These are phyloP conservation scores for Rhipidura dahli DNA, from an alignment of 2,113 vertebrate species.

Conservation along the genomic window DNA sequence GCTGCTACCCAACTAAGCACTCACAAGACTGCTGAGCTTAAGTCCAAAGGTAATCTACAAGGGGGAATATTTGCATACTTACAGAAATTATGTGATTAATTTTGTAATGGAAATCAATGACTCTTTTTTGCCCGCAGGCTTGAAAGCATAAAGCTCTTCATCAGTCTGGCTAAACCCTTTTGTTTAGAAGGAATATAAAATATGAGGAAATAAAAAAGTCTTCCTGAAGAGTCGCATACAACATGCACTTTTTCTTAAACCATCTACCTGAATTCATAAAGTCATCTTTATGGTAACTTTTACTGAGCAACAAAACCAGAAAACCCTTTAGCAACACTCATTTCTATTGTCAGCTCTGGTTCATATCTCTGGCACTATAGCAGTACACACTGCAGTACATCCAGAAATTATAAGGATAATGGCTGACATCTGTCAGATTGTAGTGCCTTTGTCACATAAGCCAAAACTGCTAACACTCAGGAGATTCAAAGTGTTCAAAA, in stretches of 20 bases:
- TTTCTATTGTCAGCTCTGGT: not conserved
- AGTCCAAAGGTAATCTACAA: not conserved
- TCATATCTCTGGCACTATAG: not conserved
- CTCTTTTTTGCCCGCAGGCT: not conserved
- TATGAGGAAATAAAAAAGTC: not conserved
- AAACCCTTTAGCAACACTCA: not conserved
- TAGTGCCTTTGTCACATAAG: not conserved
- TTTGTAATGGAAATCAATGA: not conserved
- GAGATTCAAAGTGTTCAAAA: not conserved
- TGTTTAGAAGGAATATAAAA: not conserved
- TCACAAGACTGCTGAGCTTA: not conserved
- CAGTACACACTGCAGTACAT: not conserved
- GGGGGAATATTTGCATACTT: not conserved
- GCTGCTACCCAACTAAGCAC: not conserved
- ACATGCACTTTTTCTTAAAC: not conserved
- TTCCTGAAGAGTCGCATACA: not conserved
- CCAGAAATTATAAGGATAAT: not conserved
- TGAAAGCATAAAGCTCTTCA: not conserved
- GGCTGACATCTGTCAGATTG: not conserved
- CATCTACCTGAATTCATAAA: not conserved
- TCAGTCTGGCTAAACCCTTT: not conserved
- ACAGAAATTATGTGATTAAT: not conserved
- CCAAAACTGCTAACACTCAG: not conserved
- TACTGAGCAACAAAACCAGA: not conserved
- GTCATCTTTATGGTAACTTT: not conserved